Evolutionary conservation across 2,797 vertebrate genomes (phyloP).

Genomic region (Chelon auratus): DNA sequence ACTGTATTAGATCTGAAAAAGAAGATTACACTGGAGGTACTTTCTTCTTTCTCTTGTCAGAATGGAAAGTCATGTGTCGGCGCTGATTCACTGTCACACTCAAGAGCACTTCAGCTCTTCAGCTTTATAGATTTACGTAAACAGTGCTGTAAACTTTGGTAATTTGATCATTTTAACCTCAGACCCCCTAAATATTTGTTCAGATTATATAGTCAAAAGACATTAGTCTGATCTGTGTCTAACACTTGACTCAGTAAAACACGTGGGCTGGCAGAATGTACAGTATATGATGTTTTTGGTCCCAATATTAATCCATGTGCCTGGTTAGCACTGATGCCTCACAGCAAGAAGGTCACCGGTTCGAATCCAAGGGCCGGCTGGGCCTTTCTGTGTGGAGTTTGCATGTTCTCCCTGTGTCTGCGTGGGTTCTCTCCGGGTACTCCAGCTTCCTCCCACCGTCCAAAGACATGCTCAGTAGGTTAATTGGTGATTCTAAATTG

Average conservation of each 20-base stretch:
- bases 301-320: neutral
- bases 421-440: no score
- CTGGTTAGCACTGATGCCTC: neutral
- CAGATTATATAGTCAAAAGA: neutral
- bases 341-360: no score
- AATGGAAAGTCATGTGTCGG: neutral
- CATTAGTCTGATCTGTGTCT: constrained; percentile 1
- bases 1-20: neutral
- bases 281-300: neutral
- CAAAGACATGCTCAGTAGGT: no score
- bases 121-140: neutral
- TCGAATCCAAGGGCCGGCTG: no score
- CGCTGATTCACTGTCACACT: neutral
- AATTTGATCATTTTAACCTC: neutral
- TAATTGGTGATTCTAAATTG: no score
- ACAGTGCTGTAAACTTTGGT: neutral
- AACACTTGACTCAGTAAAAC: neutral
- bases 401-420: no score
- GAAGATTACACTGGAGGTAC: neutral
- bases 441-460: no score
- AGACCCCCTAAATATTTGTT: neutral
- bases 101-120: neutral
- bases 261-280: neutral
- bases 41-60: neutral
- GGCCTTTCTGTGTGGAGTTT: no score